Evolutionary conservation across 1,140 invertebrate species (phyloP).

Genomic region (Lethrus apterus): DNA sequence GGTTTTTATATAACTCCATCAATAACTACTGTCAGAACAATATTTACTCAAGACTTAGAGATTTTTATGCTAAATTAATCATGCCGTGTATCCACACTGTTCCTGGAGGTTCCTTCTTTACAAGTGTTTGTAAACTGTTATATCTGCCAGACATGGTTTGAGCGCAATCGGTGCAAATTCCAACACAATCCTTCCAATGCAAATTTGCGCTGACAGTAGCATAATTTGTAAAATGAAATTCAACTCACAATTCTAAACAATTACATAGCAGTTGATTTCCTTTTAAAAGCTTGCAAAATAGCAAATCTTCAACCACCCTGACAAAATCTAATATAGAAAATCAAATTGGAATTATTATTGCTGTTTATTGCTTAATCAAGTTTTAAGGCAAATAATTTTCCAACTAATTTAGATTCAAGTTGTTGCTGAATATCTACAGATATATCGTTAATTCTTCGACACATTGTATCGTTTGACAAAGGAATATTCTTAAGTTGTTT

Average conservation of each 20-base stretch:
- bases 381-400: conserved; percentile 7
- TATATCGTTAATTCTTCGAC: conserved; percentile 29
- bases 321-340: conserved; percentile 13
- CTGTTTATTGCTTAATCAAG: conserved; percentile 10
- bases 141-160: conserved; percentile 3
- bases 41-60: conserved; percentile 9
- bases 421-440: conserved; percentile 24
- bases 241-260: conserved; percentile 9
- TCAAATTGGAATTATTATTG: conserved; percentile 10
- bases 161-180: not conserved
- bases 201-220: conserved; percentile 9
- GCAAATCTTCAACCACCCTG: conserved; percentile 1
- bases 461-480: conserved; percentile 32
- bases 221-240: conserved; percentile 6
- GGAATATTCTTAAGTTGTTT: conserved; percentile 28
- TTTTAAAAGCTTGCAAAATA: conserved; percentile 12
- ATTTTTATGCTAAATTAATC: conserved; percentile 14
- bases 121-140: conserved; percentile 10
- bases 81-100: conserved; percentile 11
- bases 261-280: conserved; percentile 5
- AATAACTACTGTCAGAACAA: conserved; percentile 7
- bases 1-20: not conserved
- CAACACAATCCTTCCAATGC: conserved; percentile 10
- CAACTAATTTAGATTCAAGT: conserved; percentile 21
- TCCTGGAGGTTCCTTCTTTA: conserved; percentile 13